Evolutionary conservation across 92 coral and sea anemone genomes (phyloP), one percentile per base, ranked within the genome.

Genomic region (Meandrina meandrites): DNA sequence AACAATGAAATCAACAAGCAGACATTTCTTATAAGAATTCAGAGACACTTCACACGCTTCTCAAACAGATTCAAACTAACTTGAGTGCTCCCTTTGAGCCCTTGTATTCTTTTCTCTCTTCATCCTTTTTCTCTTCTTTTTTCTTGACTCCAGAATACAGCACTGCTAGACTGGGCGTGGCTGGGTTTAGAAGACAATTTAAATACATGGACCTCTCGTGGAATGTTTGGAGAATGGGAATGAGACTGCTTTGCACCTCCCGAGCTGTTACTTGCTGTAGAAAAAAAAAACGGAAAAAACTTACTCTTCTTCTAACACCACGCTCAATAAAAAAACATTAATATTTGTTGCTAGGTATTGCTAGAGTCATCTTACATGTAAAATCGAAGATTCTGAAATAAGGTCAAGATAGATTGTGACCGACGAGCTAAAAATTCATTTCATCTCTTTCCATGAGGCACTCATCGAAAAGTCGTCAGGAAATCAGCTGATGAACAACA

Each of bases 241-340:
- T 92, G 54, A 96, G 86, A 74, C 98, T 95, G 71, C 92, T 93
- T 75, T 93, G 96, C 17, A 96, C 94, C 37, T 96, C 97, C 57
- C 96, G 96, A 18, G 95, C 96, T 32, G 99, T 93, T 37, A 96
- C 96, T 96, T 96, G 99, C 99, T 96, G 91, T 1, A 40, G 22
- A 79, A 62, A 48, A 92, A 5, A 56, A 70, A 19, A 1, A 8
- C 21, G 0, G 32, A 66, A 66, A 66, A 8, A 17, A 2, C 27
- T 21, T 37, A 27, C 30, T 22, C 11, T 6, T n/a, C 30, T 3
- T 8, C n/a, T 40, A 40, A 40, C 45, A 40, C 45, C 45, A 40
- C 45, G 6, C 45, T 2, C 45, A 40, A 40, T 40, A 40, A 40
- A 40, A n/a, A 2, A 40, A 6, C 45, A 40, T 40, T 40, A 6